Evolutionary conservation across 1,140 invertebrate species (phyloP), one percentile per base, ranked within the genome.

Genomic region (Drosophila carrolli): DNA sequence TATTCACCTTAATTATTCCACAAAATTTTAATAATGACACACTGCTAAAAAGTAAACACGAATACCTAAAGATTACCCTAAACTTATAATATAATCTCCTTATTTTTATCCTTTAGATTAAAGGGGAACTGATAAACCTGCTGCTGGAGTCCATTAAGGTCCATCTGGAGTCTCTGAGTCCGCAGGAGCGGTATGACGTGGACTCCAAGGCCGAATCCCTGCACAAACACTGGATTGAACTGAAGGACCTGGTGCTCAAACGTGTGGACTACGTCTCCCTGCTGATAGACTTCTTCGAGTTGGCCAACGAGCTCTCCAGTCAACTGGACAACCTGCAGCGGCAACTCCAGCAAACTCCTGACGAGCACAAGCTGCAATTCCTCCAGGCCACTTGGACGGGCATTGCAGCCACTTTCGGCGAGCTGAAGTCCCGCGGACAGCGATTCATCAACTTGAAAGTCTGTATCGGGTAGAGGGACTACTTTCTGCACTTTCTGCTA

Each of bases 231-330:
- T 96, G 96, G 95, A 92, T 94, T 14, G 93, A 95, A 41, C 93
- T 96, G 0, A 95, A 95, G 70, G 94, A 93, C 59, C 82, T 95
- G 13, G 91, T 96, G 0, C 94, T 96, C 67, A 93, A 93, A 55
- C 94, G 96, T 62, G 94, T 96, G 23, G 93, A 95, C 65, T 80
- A 95, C 9, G 94, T 95, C 29, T 94, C 94, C 2, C 86, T 95
- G 57, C 96, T 97, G 78, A 94, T 96, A 37, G 94, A 96, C 70
- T 97, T 97, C 92, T 96, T 96, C 76, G 94, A 95, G 81, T 93
- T 95, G 27, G 95, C 95, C 37, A 94, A 95, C 44, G 94, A 95
- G 81, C 93, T 97, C 32, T 93, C 94, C 53, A 94, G 93, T 62
- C 95, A 96, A 84, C 93, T 96, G 79, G 95, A 96, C 84, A 93